Conservation (phyloP, 2,797 vertebrate genomes). For the Tarsius wallacei region DNA sequence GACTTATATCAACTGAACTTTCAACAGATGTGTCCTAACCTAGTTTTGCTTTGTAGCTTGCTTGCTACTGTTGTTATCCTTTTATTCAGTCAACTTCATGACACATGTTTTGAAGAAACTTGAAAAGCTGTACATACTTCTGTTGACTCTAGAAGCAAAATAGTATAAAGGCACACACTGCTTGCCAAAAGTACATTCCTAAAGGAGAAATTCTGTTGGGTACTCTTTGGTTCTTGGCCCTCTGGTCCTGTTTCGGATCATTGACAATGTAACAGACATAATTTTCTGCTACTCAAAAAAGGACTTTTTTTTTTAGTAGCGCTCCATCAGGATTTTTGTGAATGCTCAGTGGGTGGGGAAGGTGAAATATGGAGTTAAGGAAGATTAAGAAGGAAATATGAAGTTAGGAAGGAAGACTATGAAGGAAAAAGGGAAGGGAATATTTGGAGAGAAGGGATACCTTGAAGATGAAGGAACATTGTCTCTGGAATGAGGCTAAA, state of each 20-base stretch:
- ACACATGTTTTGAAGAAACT: slow-evolving; percentile 38
- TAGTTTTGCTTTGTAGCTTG: slow-evolving; percentile 15
- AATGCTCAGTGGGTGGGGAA: not conserved
- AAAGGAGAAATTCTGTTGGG: not conserved
- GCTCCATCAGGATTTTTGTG: not conserved
- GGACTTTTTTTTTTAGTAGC: not conserved
- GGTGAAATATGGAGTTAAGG: not conserved
- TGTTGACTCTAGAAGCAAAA: slow-evolving; percentile 34
- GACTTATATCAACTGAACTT: slow-evolving; percentile 46
- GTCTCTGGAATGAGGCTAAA: not conserved
- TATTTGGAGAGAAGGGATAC: not conserved
- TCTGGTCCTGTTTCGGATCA: not conserved
- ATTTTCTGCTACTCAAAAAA: not conserved
- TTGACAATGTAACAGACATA: not conserved
- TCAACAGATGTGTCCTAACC: not conserved
- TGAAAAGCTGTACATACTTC: slow-evolving; percentile 26
- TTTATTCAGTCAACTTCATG: slow-evolving; percentile 4
- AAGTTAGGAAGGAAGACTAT: not conserved
- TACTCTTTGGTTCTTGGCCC: not conserved
- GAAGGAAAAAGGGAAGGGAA: not conserved
- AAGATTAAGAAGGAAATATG: not conserved
- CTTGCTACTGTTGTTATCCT: slow-evolving; percentile 7
- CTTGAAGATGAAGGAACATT: not conserved
- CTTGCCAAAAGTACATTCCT: not conserved
- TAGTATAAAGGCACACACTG: not conserved